Percentiles rank a stretch among this genome's conserved stretches.
phyloP scores from a whole-genome alignment of 2,113 vertebrate species.

The Microcebus jonahi region DNA sequence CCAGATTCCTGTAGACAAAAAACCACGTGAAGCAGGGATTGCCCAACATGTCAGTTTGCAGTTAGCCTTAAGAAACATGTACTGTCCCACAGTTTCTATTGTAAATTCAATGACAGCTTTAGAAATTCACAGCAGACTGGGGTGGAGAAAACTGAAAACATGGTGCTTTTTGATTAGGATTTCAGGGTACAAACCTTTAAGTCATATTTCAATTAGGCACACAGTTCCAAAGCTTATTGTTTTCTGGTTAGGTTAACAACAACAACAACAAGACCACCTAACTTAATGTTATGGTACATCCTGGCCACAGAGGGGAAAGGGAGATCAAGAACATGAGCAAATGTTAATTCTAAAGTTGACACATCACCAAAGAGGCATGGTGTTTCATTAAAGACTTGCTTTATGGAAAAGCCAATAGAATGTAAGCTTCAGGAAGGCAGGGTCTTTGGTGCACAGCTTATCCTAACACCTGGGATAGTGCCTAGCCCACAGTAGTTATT shows the following conservation, averaged over 20 bases:
- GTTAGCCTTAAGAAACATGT: not conserved
- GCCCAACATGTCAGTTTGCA: not conserved
- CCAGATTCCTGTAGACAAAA: not conserved
- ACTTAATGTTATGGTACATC: not conserved
- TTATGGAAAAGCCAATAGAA: not conserved
- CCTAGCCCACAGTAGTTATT: not conserved
- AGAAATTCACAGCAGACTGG: not conserved
- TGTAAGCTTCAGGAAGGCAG: not conserved
- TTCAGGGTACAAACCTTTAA: not conserved
- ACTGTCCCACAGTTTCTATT: not conserved
- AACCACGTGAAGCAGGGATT: not conserved
- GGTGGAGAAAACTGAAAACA: not conserved
- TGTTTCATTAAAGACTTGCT: not conserved
- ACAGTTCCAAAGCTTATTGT: not conserved
- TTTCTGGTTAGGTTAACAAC: not conserved
- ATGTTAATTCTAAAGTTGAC: not conserved
- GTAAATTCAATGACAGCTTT: constrained; percentile 12
- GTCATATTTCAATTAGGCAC: not conserved
- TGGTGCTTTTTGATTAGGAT: not conserved
- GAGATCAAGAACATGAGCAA: not conserved
- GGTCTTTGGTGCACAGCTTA: not conserved
- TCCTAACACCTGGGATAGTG: not conserved
- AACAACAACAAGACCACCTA: not conserved
- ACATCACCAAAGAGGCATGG: not conserved
- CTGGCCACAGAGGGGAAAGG: not conserved